Conservation (phyloP, 2,888 invertebrate genomes). For the Toxonevra muliebris region DNA sequence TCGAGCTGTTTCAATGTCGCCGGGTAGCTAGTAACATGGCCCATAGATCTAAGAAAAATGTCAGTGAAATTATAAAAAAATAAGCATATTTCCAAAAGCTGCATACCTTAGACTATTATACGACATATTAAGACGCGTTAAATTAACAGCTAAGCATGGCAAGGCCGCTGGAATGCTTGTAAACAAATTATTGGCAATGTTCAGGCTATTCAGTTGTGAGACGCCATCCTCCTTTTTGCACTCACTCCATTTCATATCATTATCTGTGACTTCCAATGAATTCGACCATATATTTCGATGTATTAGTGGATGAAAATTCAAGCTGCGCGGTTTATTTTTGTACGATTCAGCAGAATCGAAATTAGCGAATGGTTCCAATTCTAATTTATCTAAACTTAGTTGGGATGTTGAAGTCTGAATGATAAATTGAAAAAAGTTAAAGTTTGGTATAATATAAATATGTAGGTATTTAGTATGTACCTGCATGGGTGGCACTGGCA, state of each 20-base stretch:
- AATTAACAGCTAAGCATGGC: slow-evolving; percentile 87
- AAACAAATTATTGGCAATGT: slow-evolving; percentile 91
- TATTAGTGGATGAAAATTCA: slow-evolving; percentile 68
- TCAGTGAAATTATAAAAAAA: not conserved
- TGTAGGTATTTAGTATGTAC: too few species aligned
- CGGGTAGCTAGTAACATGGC: slow-evolving; percentile 90
- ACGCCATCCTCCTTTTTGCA: slow-evolving; percentile 67
- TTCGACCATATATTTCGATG: slow-evolving; percentile 83
- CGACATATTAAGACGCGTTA: slow-evolving; percentile 89
- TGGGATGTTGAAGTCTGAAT: slow-evolving; percentile 56
- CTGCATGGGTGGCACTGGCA: slow-evolving; percentile 69
- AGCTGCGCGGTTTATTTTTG: slow-evolving; percentile 48
- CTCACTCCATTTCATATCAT: slow-evolving; percentile 70
- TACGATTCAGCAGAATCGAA: slow-evolving; percentile 42
- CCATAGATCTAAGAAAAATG: slow-evolving; percentile 72
- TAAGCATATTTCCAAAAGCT: slow-evolving; percentile 1
- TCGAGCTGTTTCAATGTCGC: slow-evolving; percentile 89
- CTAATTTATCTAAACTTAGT: slow-evolving; percentile 57
- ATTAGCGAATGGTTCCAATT: slow-evolving; percentile 55
- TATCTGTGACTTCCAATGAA: slow-evolving; percentile 74
- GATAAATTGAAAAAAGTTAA: not conserved
- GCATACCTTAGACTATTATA: slow-evolving; percentile 77
- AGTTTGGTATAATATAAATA: too few species aligned
- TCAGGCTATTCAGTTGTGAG: slow-evolving; percentile 78
- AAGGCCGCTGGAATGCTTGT: slow-evolving; percentile 86